phyloP scores from a whole-genome alignment of 2,888 invertebrate genomes.

The Meghimatium bilineatum region DNA sequence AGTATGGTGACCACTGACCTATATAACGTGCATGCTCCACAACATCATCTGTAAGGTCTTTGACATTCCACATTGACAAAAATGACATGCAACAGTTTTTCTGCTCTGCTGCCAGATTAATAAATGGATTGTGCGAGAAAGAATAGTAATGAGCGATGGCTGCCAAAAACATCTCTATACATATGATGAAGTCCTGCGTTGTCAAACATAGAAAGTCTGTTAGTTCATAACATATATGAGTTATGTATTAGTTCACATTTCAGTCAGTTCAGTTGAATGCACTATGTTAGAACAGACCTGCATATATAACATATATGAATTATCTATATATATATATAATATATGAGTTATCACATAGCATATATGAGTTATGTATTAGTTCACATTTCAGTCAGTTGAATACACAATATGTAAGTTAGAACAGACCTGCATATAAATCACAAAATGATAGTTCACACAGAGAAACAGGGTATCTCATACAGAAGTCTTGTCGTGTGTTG shows the following conservation, averaged over 20 bases:
- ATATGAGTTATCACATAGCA: too few relatives aligned
- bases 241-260: too few relatives aligned
- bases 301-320: too few relatives aligned
- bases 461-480: too few relatives aligned
- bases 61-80: conserved; percentile 95
- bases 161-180: conserved; percentile 98
- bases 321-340: too few relatives aligned
- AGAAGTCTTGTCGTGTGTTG: too few relatives aligned
- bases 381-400: too few relatives aligned
- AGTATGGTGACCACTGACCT: conserved; percentile 77
- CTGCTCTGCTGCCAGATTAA: conserved; percentile 78
- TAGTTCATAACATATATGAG: not conserved
- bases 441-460: too few relatives aligned
- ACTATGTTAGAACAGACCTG: not conserved
- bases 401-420: too few relatives aligned
- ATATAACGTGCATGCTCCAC: conserved; percentile 95
- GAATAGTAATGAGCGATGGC: conserved; percentile 96
- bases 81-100: conserved; percentile 84
- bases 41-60: conserved; percentile 94
- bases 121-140: conserved; percentile 92
- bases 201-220: not conserved
- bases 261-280: not conserved
- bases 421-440: too few relatives aligned
- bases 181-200: conserved; percentile 92
- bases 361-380: too few relatives aligned